These are phyloP conservation scores for Aspidiotus rigidus DNA, from an alignment of 2,888 invertebrate species.

Conservation along the genomic window DNA sequence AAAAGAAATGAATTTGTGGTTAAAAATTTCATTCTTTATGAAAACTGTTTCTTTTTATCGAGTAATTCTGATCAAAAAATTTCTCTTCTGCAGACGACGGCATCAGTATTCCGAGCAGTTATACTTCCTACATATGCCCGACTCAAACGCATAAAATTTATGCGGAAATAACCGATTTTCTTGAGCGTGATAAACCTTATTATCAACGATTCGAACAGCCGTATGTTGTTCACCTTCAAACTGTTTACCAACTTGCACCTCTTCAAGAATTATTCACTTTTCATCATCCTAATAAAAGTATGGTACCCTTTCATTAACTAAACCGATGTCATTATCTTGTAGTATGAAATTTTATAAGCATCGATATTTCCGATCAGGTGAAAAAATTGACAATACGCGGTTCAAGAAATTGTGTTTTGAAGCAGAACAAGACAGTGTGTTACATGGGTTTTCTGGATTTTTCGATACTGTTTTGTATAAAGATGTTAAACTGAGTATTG, in stretches of 20 bases:
- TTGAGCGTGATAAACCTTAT: constrained; percentile 36
- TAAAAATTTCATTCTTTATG: neutral
- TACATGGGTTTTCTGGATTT: constrained; percentile 94
- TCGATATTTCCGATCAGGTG: neutral
- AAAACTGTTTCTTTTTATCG: constrained; percentile 15
- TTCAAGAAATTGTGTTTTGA: constrained; percentile 47
- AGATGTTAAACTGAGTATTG: constrained; percentile 76
- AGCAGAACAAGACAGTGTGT: constrained; percentile 62
- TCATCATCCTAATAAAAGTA: constrained; percentile 74
- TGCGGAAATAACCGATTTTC: constrained; percentile 54
- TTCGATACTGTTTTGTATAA: constrained; percentile 83
- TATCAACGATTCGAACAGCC: constrained; percentile 57
- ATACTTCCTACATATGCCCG: constrained; percentile 85
- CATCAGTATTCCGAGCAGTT: constrained; percentile 80
- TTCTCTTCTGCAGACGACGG: constrained; percentile 56
- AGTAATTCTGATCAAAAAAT: neutral
- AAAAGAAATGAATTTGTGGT: neutral
- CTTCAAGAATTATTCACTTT: constrained; percentile 76
- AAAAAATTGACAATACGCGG: constrained; percentile 17
- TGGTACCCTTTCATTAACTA: neutral
- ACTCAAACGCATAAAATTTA: constrained; percentile 82
- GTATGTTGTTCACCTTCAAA: constrained; percentile 87
- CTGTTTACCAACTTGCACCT: constrained; percentile 66
- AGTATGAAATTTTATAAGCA: too few relatives aligned
- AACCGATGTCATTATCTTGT: neutral